Evolutionary conservation across 2,888 invertebrate species (phyloP).

Genomic region (Lordiphosa andalusiaca): DNA sequence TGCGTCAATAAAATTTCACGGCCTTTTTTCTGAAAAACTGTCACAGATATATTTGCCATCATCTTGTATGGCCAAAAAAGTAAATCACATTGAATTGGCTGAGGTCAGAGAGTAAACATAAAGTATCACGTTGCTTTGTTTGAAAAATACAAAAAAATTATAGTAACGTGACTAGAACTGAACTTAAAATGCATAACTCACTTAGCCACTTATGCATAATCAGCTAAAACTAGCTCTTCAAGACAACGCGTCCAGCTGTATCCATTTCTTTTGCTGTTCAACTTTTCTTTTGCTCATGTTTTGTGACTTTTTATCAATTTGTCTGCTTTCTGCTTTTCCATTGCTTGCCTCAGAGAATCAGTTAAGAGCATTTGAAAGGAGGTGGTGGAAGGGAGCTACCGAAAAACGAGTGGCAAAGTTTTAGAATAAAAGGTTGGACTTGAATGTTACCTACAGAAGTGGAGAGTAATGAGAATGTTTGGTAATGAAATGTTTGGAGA

Average conservation of each 20-base stretch:
- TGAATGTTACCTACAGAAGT: no score
- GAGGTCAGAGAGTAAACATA: no score
- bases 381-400: background rate
- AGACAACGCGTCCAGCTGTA: slow-evolving; percentile 12
- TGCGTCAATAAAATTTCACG: no score
- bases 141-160: no score
- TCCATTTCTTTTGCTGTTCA: slow-evolving; percentile 4
- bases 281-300: slow-evolving; percentile 16
- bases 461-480: no score
- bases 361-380: slow-evolving; percentile 44
- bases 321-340: slow-evolving; percentile 12
- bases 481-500: no score
- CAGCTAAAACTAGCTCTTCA: slow-evolving; percentile 10
- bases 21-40: no score
- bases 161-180: no score
- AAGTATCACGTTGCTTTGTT: no score
- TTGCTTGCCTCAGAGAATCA: slow-evolving; percentile 26
- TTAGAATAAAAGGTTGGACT: slow-evolving; percentile 7
- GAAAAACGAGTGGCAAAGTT: slow-evolving; percentile 14
- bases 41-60: no score
- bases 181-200: background rate
- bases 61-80: no score
- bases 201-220: slow-evolving; percentile 2
- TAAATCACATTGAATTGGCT: no score
- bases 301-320: slow-evolving; percentile 46